Base-by-base conservation (phyloP, 2,113 vertebrate species). In the Forbesichthys agassizii region DNA sequence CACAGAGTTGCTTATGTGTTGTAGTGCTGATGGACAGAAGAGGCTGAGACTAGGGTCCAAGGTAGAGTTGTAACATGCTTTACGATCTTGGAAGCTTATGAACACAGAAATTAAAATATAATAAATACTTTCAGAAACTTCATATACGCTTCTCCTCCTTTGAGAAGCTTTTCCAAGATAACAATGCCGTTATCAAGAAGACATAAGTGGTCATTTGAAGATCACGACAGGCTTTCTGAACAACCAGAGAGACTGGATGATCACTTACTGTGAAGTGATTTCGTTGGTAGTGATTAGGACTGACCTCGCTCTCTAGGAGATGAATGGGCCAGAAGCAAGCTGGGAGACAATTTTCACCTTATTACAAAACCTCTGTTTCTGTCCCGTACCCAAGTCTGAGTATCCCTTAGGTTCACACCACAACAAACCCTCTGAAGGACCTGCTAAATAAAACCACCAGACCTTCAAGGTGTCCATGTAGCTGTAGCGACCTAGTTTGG, bases 181-280 rank as follows among this genome's bases (percentile, higher is more conserved):
- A 48, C 33, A 14, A 53, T 12, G 51, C 13, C 51, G 55, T 49
- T 74, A 78, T 78, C 64, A 75, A 46, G 3, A 68, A 48, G 51
- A 77, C 49, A 83, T 76, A 64, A 81, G 66, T 71, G 64, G 14
- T 48, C 10, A 72, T 79, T 72, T 80, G 71, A 83, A 63, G 74
- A 61, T 36, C 16, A 27, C 27, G 27, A 27, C 27, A 27, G n/a
- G 14, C 54, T 48, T 42, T 69, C 74, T 68, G 60, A 80, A 77
- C 74, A 71, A 66, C 66, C 20, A 75, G 18, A 69, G 48, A 36
- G 61, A 36, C 42, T 63, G 63, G 48, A 65, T 61, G 53, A 62
- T 64, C 48, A 51, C 46, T 47, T 67, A 52, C 48, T 54, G 5
- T 66, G 20, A 20, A 67, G 60, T 70, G 42, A 78, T 69, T 72